Percentiles rank a stretch among this genome's conserved stretches.
These are phyloP conservation scores for Coptodon rendalli DNA, from an alignment of 2,113 vertebrate species.

Conservation along the genomic window DNA sequence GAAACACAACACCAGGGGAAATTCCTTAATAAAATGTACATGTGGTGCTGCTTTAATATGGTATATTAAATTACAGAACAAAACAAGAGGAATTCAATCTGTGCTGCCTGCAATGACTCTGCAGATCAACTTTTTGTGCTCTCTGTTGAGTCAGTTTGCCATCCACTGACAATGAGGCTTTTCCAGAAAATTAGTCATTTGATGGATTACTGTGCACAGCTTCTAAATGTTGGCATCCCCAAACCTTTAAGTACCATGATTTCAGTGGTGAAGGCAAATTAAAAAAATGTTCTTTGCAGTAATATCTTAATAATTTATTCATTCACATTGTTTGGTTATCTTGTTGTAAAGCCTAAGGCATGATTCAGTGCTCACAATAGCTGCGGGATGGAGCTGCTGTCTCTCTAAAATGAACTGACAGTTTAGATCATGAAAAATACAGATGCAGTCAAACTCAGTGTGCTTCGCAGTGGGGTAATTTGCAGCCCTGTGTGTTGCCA, in stretches of 20 bases:
- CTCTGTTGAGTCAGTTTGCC: neutral
- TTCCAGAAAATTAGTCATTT: neutral
- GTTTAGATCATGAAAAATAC: conserved; percentile 25
- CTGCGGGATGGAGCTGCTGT: neutral
- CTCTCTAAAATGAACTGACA: conserved; percentile 3
- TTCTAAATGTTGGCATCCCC: neutral
- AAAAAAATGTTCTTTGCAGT: neutral
- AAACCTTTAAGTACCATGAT: neutral
- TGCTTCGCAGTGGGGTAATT: conserved; percentile 28
- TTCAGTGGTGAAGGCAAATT: neutral
- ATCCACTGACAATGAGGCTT: neutral
- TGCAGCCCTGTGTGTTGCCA: conserved; percentile 32
- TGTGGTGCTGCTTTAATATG: neutral
- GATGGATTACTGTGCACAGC: neutral
- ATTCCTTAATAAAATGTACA: conserved; percentile 17
- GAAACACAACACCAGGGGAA: conserved; percentile 3
- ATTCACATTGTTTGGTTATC: neutral
- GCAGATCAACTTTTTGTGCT: neutral
- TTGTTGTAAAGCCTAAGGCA: neutral
- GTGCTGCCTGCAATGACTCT: conserved; percentile 1
- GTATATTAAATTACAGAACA: conserved; percentile 5
- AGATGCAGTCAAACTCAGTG: conserved; percentile 15
- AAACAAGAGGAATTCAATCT: neutral
- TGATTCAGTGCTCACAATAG: neutral
- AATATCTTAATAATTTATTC: neutral